Evolutionary conservation across 1,140 invertebrate genomes (phyloP), one percentile per base, ranked within the genome.

Genomic region (Calosoma granatense): DNA sequence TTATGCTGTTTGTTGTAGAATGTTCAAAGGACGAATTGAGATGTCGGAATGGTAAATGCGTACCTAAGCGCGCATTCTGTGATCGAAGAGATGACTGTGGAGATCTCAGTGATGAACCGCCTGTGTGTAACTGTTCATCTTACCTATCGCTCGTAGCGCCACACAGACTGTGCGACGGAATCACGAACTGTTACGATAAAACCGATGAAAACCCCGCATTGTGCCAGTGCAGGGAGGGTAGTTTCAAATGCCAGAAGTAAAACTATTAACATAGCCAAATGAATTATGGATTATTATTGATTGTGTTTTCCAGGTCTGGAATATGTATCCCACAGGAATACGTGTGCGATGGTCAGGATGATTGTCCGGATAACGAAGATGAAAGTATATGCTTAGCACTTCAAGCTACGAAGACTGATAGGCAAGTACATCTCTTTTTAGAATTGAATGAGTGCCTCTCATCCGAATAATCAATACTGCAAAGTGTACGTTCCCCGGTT

Each of bases 141-240:
- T 90, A 87, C 66, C 66, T 91, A 54, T 77, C 77, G 55, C 71
- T 85, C 12, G 82, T 83, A 0, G 69, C 76, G 59, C 82, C 84
- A 6, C 71, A 76, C 2, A 78, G 78, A 56, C 71, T 91, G 22
- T 94, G 92, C 67, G 87, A 94, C 70, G 86, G 87, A 6, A 74
- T 83, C 2, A 72, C 85, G 20, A 82, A 93, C 67, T 94, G 92
- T 66, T 74, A 76, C 43, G 90, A 93, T 66, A 84, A 85, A 63
- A 81, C 78, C 22, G 91, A 94, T 67, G 91, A 94, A 70, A 77
- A 80, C 57, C 78, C 78, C 0, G 66, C 72, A 23, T 70, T 76
- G 2, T 90, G 88, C 62, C 70, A 73, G 15, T 88, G 86, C 67
- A 78, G 72, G 14, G 67, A 68, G 0, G 61, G 67, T 4, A 74